Base-by-base conservation (phyloP, 2,888 invertebrate genomes). In the Theretra japonica region DNA sequence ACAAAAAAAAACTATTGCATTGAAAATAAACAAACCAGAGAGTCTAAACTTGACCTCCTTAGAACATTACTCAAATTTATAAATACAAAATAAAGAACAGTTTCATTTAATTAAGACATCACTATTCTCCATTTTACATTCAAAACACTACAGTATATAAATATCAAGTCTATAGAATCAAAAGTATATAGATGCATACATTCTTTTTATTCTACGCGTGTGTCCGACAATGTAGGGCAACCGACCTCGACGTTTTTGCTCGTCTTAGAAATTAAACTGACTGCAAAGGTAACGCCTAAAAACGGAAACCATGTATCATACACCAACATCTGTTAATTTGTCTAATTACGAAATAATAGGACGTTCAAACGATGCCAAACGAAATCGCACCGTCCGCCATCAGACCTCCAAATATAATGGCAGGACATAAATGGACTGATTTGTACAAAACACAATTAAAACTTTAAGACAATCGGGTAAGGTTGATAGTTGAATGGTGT, bases 401-500 rank as follows among this genome's bases (percentile, higher is more conserved):
- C 76, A 83, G 85, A 85, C 91, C 91, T 92, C 88, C 86, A 88
- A 88, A 88, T 72, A 74, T 91, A 91, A 91, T 90, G 82, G 86
- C 90, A 90, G 89, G 91, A 90, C 90, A 88, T 79, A 84, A 81
- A 75, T 79, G 74, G 74, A 77, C 80, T 73, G 80, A 75, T 68
- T 73, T n/a, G 25, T 72, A 17, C 48, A 68, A 69, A 69, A 58
- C 17, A 56, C 53, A 57, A 15, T 8, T 56, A 33, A 15, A 56
- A 57, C 56, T 65, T 65, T 56, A n/a, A 19, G 19, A 41, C 23
- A 65, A 71, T 23, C 41, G 23, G 23, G 4, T 19, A 41, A 28
- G 25, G 69, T 23, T 23, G 21, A 71, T 28, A 30, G 11, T 70
- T 74, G 75, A 69, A 56, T 78, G 8, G 19, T 5, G 2, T 0